These are phyloP conservation scores for Forbesichthys agassizii DNA, from an alignment of 2,113 vertebrate species.

Conservation along the genomic window DNA sequence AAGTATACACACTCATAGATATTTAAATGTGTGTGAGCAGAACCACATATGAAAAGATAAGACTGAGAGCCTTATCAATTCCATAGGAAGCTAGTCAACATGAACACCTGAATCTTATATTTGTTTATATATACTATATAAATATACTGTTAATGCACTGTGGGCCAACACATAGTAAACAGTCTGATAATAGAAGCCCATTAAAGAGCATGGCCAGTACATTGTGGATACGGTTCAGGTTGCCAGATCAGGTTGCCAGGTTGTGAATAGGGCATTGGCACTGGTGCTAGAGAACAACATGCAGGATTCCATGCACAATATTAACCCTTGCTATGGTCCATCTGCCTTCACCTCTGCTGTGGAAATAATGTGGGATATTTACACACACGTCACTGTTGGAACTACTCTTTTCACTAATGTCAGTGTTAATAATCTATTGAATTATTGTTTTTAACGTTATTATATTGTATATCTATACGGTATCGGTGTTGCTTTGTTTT, in stretches of 20 bases:
- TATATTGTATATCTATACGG: slow-evolving; percentile 52
- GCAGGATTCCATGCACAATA: slow-evolving; percentile 24
- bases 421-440: slow-evolving; percentile 48
- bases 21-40: too few species aligned
- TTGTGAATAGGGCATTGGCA: slow-evolving; percentile 34
- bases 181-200: not conserved
- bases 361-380: slow-evolving; percentile 28
- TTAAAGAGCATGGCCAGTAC: slow-evolving; percentile 32
- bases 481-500: slow-evolving; percentile 45
- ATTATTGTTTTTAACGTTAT: slow-evolving; percentile 57
- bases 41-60: too few species aligned
- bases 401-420: slow-evolving; percentile 41
- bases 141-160: too few species aligned
- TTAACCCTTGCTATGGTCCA: slow-evolving; percentile 44
- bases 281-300: slow-evolving; percentile 27
- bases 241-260: slow-evolving; percentile 9
- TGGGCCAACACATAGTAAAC: not conserved
- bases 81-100: too few species aligned
- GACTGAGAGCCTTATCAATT: too few species aligned
- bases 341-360: slow-evolving; percentile 21
- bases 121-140: too few species aligned
- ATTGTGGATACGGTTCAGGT: slow-evolving; percentile 4
- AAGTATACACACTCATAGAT: too few species aligned
- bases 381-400: slow-evolving; percentile 38
- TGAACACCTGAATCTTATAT: too few species aligned